A percentile compares a stretch with the other conserved stretches of the same genome.
Evolutionary conservation across 2,113 vertebrate genomes (phyloP).

Genomic region (Anolis carolinensis): DNA sequence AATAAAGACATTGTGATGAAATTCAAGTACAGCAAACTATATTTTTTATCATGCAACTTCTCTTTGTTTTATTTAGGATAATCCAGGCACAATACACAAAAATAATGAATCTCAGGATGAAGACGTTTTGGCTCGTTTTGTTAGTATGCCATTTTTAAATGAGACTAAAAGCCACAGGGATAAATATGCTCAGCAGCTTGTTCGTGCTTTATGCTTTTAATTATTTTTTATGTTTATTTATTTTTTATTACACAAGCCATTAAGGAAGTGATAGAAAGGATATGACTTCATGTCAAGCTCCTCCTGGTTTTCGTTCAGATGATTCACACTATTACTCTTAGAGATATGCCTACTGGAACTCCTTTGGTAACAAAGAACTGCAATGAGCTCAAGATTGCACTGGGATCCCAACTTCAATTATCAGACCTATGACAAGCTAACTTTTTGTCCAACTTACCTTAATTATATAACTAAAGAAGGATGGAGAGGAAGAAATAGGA

Average conservation of each 20-base stretch:
- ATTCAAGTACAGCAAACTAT: background rate
- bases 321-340: background rate
- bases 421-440: too few species aligned
- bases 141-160: conserved; percentile 24
- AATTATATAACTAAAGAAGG: too few species aligned
- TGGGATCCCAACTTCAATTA: too few species aligned
- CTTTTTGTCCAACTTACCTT: too few species aligned
- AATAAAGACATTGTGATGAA: background rate
- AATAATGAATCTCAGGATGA: background rate
- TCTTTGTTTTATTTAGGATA: conserved; percentile 10
- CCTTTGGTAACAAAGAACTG: background rate
- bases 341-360: background rate
- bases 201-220: conserved; percentile 18
- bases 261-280: background rate
- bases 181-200: background rate
- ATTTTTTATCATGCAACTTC: conserved; percentile 15
- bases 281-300: background rate
- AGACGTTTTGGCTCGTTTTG: background rate
- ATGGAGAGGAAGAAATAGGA: too few species aligned
- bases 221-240: conserved; percentile 14
- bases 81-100: conserved; percentile 11
- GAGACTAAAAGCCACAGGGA: background rate
- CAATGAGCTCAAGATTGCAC: background rate
- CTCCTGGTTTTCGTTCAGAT: background rate
- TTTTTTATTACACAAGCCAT: conserved; percentile 18